These are phyloP conservation scores for Sesamia nonagrioides DNA, from an alignment of 1,140 invertebrate genomes.

Conservation along the genomic window DNA sequence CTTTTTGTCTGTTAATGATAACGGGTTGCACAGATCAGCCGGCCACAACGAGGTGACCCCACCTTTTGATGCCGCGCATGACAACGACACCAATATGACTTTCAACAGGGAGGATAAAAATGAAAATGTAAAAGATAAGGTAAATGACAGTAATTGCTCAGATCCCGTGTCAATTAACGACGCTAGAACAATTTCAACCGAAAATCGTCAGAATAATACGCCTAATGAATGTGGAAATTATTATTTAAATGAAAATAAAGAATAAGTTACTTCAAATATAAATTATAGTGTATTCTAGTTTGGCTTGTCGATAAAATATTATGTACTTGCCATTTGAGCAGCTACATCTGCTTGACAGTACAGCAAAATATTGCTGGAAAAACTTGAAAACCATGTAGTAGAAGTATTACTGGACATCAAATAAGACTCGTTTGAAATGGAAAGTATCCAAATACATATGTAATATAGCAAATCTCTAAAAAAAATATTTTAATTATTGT, in stretches of 20 bases:
- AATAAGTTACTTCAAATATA: slow-evolving; percentile 6
- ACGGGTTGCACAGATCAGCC: slow-evolving; percentile 16
- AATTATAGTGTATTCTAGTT: slow-evolving; percentile 9
- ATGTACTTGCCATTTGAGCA: neutral
- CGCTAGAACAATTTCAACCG: slow-evolving; percentile 15
- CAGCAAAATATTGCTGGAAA: neutral
- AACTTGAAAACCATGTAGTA: neutral
- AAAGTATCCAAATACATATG: neutral
- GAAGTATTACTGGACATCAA: neutral
- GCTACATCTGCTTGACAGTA: slow-evolving; percentile 3
- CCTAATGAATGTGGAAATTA: slow-evolving; percentile 33
- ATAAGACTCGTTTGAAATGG: neutral
- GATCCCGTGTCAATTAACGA: slow-evolving; percentile 30
- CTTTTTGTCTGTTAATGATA: slow-evolving; percentile 56
- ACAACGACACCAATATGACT: slow-evolving; percentile 27
- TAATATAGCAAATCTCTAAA: slow-evolving; percentile 22
- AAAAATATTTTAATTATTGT: slow-evolving; percentile 5
- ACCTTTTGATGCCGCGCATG: neutral
- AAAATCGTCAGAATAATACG: slow-evolving; percentile 28
- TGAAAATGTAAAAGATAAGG: slow-evolving; percentile 47
- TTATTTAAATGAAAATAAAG: slow-evolving; percentile 28
- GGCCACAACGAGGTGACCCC: slow-evolving; percentile 38
- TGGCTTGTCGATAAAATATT: neutral
- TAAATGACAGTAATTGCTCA: slow-evolving; percentile 5
- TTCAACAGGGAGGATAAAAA: slow-evolving; percentile 44